Conservation (phyloP, 1,140 invertebrate genomes). For the Tenebrio molitor region DNA sequence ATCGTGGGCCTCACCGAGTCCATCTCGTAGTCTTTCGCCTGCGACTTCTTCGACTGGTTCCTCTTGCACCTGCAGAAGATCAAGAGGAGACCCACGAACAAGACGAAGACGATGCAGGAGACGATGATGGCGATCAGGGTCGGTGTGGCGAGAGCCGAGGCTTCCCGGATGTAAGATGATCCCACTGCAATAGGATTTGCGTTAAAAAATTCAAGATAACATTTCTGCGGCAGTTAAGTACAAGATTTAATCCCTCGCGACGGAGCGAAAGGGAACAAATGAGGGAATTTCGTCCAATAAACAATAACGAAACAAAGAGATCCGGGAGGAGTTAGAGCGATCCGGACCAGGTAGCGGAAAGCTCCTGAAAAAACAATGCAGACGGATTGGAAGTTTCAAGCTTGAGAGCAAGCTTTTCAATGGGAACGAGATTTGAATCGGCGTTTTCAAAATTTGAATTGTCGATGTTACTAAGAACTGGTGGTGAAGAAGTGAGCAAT, state of each 20-base stretch:
- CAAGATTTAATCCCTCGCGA: background rate
- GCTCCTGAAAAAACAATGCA: too few species aligned
- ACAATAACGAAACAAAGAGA: background rate
- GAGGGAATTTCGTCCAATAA: background rate
- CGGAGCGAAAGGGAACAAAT: background rate
- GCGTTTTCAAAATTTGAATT: too few species aligned
- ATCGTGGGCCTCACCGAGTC: slow-evolving; percentile 85
- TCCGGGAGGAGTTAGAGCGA: too few species aligned
- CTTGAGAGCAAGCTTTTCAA: too few species aligned
- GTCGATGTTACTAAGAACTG: too few species aligned
- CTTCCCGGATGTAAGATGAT: slow-evolving; percentile 82
- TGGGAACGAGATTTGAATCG: too few species aligned
- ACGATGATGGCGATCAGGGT: slow-evolving; percentile 86
- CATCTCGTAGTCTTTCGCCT: slow-evolving; percentile 91
- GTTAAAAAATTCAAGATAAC: slow-evolving; percentile 31
- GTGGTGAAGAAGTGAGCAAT: too few species aligned
- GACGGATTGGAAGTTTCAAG: too few species aligned
- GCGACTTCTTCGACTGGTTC: slow-evolving; percentile 83
- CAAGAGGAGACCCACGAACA: slow-evolving; percentile 82
- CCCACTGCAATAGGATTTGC: slow-evolving; percentile 74
- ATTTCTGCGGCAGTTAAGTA: background rate
- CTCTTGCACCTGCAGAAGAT: slow-evolving; percentile 90
- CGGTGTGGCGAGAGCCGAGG: slow-evolving; percentile 80
- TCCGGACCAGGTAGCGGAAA: too few species aligned
- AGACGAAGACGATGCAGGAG: slow-evolving; percentile 83